Evolutionary conservation across 1,140 invertebrate genomes (phyloP).

Genomic region (Drosophila sulfurigaster): DNA sequence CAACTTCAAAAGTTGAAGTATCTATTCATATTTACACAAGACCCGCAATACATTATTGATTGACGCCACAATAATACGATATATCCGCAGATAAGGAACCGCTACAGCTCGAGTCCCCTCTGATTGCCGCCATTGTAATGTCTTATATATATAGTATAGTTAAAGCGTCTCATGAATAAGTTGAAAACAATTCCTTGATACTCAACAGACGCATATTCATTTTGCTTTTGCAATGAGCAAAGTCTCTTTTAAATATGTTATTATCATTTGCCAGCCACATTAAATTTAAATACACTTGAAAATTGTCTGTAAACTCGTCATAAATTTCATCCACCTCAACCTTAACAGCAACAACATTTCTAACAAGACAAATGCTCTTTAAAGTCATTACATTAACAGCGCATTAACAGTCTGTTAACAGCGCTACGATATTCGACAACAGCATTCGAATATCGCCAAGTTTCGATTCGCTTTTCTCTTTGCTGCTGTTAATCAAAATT

Average conservation of each 20-base stretch:
- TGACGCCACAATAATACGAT: slow-evolving; percentile 44
- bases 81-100: background rate
- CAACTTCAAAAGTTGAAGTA: slow-evolving; percentile 64
- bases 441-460: slow-evolving; percentile 56
- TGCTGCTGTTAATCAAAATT: background rate
- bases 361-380: background rate
- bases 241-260: background rate
- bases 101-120: background rate
- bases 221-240: background rate
- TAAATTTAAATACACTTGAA: background rate
- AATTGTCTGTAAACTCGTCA: background rate
- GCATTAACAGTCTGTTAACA: slow-evolving; percentile 9
- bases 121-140: slow-evolving; percentile 1
- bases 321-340: background rate
- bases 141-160: too few relatives aligned
- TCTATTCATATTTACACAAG: slow-evolving; percentile 39
- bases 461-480: slow-evolving; percentile 46
- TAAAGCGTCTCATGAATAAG: background rate
- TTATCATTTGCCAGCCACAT: background rate
- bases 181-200: background rate
- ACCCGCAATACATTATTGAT: slow-evolving; percentile 52
- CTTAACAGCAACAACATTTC: background rate
- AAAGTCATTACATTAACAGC: background rate
- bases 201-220: background rate
- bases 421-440: slow-evolving; percentile 17